Percentiles rank a stretch among this genome's conserved stretches.
phyloP scores from a whole-genome alignment of 2,888 invertebrate genomes.

The Heliconius ismenius region DNA sequence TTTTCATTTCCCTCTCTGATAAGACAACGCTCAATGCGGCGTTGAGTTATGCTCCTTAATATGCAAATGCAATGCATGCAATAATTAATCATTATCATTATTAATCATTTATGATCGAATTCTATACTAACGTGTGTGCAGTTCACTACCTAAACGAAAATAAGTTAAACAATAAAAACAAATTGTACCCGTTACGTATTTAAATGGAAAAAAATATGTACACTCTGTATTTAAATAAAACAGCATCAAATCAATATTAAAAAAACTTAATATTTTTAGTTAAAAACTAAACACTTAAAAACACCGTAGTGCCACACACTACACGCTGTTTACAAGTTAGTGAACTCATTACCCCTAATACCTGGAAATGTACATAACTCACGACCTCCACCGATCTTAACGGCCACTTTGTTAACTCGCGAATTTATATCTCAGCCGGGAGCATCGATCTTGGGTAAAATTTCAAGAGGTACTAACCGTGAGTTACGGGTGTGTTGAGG shows the following conservation, averaged over 20 bases:
- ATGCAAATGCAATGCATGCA: not conserved
- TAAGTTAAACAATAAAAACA: too few relatives aligned
- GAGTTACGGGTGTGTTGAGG: slow-evolving; percentile 17
- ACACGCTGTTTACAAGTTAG: slow-evolving; percentile 60
- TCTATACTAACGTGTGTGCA: too few relatives aligned
- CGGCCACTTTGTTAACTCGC: slow-evolving; percentile 61
- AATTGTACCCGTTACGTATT: too few relatives aligned
- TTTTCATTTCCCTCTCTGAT: not conserved
- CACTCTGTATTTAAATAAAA: not conserved
- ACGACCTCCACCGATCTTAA: slow-evolving; percentile 53
- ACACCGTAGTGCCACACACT: slow-evolving; percentile 53
- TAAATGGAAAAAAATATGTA: too few relatives aligned
- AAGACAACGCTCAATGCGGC: not conserved
- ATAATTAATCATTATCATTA: too few relatives aligned
- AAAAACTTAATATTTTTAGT: not conserved
- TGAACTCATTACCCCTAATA: slow-evolving; percentile 66
- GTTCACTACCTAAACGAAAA: too few relatives aligned
- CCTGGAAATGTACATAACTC: slow-evolving; percentile 66
- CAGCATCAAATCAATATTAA: not conserved
- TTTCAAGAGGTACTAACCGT: slow-evolving; percentile 30
- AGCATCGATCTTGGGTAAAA: slow-evolving; percentile 34
- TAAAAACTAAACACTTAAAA: too few relatives aligned
- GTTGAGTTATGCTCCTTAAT: not conserved
- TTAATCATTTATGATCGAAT: too few relatives aligned
- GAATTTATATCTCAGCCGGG: slow-evolving; percentile 48